phyloP scores from a whole-genome alignment of 2,888 invertebrate species.

The Scotopteryx bipunctaria region DNA sequence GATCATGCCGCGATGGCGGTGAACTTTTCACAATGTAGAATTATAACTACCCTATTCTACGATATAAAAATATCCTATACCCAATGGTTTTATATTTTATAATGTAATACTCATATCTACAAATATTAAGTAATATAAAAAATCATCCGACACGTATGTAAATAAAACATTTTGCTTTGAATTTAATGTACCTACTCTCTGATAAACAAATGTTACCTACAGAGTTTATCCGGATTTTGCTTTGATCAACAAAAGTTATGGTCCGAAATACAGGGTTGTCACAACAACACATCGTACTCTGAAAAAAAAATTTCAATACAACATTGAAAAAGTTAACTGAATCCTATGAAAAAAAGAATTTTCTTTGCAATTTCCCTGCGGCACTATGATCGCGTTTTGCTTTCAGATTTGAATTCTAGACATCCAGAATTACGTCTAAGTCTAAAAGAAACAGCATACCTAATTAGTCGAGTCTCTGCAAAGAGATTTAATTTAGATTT shows the following conservation, averaged over 20 bases:
- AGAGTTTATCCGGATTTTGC: constrained; percentile 3
- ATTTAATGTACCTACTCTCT: background rate
- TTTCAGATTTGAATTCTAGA: constrained; percentile 11
- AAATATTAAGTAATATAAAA: no score
- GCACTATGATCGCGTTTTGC: constrained; percentile 10
- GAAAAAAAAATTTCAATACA: background rate
- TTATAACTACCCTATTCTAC: no score
- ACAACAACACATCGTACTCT: background rate
- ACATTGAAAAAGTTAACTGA: background rate
- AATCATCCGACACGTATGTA: no score
- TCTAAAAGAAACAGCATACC: constrained; percentile 3
- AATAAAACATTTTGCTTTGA: background rate
- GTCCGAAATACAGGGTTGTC: background rate
- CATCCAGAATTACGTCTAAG: constrained; percentile 8
- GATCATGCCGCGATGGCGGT: no score
- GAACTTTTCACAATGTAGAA: no score
- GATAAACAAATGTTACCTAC: background rate
- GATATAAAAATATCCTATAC: no score
- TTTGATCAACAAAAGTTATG: constrained; percentile 7
- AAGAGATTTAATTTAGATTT: constrained; percentile 2
- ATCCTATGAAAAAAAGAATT: constrained; percentile 3
- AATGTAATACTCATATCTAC: no score
- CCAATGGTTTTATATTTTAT: no score
- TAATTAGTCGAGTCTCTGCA: constrained; percentile 11
- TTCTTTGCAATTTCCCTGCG: constrained; percentile 28